Evolutionary conservation across 2,113 vertebrate genomes (phyloP).

Genomic region (Lampris incognitus): DNA sequence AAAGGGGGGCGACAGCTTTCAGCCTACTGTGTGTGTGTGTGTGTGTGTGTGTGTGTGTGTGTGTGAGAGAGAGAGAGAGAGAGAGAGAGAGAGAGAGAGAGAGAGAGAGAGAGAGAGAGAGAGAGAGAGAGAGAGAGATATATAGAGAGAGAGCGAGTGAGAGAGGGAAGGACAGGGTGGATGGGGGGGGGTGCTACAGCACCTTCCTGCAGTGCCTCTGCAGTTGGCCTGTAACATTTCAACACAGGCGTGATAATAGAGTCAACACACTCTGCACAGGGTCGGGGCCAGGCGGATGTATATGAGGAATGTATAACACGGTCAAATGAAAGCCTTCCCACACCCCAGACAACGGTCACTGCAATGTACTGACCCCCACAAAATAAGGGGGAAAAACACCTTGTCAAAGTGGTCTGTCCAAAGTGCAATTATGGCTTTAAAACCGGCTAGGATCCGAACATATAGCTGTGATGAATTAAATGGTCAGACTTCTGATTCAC

Average conservation of each 20-base stretch:
- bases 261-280: conserved; percentile 67
- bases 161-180: conserved; percentile 15
- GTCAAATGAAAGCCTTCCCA: conserved; percentile 49
- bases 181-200: conserved; percentile 51
- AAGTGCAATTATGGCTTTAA: no score
- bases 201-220: conserved; percentile 76
- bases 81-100: background rate
- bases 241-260: conserved; percentile 67
- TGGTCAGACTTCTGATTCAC: no score
- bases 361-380: no score
- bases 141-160: background rate
- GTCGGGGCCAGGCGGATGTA: conserved; percentile 71
- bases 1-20: conserved; percentile 7
- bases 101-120: background rate
- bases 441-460: no score
- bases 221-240: conserved; percentile 75
- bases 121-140: background rate
- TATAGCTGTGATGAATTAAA: no score
- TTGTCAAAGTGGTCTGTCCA: no score
- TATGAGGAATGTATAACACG: conserved; percentile 78
- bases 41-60: background rate
- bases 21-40: background rate
- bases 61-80: background rate
- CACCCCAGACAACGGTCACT: conserved; percentile 4
- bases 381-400: no score